A percentile compares a stretch with the other conserved stretches of the same genome.
Evolutionary conservation across 2,888 invertebrate genomes (phyloP).

Genomic region (Scaptomyza flava): DNA sequence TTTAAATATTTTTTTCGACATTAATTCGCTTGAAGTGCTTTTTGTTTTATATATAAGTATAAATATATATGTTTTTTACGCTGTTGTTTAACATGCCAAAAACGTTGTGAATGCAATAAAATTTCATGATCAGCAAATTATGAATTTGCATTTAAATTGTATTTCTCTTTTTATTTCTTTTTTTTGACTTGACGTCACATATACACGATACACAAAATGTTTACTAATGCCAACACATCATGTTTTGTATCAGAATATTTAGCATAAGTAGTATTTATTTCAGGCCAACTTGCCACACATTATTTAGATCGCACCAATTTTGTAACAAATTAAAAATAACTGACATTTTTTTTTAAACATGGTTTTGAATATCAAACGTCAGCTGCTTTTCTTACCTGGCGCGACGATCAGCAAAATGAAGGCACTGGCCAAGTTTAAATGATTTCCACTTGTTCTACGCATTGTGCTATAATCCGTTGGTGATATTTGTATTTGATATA

Average conservation of each 20-base stretch:
- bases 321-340: constrained; percentile 42
- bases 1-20: constrained; percentile 22
- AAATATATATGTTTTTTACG: neutral
- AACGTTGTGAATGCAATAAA: constrained; percentile 26
- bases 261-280: neutral
- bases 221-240: constrained; percentile 2
- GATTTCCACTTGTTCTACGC: constrained; percentile 31
- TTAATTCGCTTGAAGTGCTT: constrained; percentile 7
- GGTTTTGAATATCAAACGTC: neutral
- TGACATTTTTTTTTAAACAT: constrained; percentile 10
- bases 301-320: constrained; percentile 13
- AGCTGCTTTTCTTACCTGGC: constrained; percentile 62
- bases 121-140: constrained; percentile 7
- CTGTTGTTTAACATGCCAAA: constrained; percentile 38
- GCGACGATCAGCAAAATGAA: constrained; percentile 53
- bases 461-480: constrained; percentile 30
- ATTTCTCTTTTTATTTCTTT: constrained; percentile 16
- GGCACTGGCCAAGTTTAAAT: constrained; percentile 41
- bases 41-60: constrained; percentile 6
- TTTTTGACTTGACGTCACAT: constrained; percentile 13
- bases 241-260: neutral
- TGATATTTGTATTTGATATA: constrained; percentile 15
- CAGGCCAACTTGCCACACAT: neutral
- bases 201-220: neutral
- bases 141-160: constrained; percentile 45